These are phyloP conservation scores for Neomorphus geoffroyi DNA, from an alignment of 2,797 vertebrate species.

Conservation along the genomic window DNA sequence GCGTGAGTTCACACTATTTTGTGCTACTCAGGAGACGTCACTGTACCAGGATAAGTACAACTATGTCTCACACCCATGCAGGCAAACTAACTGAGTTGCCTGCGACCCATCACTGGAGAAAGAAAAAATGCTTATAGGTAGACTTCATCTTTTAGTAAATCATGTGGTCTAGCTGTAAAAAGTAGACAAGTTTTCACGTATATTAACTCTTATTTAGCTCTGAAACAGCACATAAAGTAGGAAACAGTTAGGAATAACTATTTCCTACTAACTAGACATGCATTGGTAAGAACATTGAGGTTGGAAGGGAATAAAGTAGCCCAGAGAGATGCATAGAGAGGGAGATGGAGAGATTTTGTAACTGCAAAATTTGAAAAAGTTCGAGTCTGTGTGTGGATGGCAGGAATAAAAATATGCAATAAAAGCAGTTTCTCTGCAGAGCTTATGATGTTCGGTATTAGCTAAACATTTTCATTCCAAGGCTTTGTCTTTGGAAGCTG, in stretches of 20 bases:
- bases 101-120: not conserved
- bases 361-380: not conserved
- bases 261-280: not conserved
- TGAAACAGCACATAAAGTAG: not conserved
- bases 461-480: not conserved
- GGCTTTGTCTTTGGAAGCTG: not conserved
- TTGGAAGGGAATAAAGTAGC: not conserved
- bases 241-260: not conserved
- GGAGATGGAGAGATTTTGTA: not conserved
- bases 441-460: not conserved
- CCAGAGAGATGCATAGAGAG: not conserved
- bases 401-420: not conserved
- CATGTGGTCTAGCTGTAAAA: not conserved
- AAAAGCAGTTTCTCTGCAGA: not conserved
- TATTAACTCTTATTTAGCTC: not conserved
- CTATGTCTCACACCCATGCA: not conserved
- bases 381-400: not conserved
- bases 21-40: not conserved
- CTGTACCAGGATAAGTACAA: not conserved
- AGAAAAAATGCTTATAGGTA: not conserved
- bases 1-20: not conserved
- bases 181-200: not conserved
- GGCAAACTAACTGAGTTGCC: not conserved
- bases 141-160: not conserved
- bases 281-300: not conserved